Evolutionary conservation across 2,113 vertebrate species (phyloP).

Genomic region (Siniperca chuatsi): DNA sequence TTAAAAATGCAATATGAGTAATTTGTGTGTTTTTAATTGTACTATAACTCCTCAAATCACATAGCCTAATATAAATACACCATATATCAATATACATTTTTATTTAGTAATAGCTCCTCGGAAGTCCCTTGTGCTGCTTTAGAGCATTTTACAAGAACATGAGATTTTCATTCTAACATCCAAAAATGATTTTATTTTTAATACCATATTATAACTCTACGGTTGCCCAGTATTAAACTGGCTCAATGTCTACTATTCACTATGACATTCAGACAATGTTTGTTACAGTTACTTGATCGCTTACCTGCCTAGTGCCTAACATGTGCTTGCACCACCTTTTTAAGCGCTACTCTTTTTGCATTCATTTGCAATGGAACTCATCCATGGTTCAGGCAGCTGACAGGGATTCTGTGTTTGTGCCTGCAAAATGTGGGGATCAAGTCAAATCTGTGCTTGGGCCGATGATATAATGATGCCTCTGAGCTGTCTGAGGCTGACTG

Average conservation of each 20-base stretch:
- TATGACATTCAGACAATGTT: background rate
- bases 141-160: background rate
- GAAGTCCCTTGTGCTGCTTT: background rate
- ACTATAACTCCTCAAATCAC: background rate
- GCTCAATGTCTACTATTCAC: background rate
- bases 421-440: background rate
- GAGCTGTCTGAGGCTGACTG: slow-evolving; percentile 13
- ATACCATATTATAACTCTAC: background rate
- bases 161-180: background rate
- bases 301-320: background rate
- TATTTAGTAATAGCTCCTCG: background rate
- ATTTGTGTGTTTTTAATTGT: background rate
- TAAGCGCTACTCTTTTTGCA: background rate
- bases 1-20: background rate
- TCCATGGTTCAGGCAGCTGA: background rate
- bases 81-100: background rate
- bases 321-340: background rate
- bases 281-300: background rate
- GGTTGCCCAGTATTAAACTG: background rate
- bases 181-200: background rate
- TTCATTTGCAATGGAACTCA: background rate
- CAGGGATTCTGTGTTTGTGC: background rate
- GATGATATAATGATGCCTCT: background rate
- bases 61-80: background rate
- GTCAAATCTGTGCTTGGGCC: background rate